Evolutionary conservation across 2,113 vertebrate species (phyloP).

Genomic region (Caretta caretta): DNA sequence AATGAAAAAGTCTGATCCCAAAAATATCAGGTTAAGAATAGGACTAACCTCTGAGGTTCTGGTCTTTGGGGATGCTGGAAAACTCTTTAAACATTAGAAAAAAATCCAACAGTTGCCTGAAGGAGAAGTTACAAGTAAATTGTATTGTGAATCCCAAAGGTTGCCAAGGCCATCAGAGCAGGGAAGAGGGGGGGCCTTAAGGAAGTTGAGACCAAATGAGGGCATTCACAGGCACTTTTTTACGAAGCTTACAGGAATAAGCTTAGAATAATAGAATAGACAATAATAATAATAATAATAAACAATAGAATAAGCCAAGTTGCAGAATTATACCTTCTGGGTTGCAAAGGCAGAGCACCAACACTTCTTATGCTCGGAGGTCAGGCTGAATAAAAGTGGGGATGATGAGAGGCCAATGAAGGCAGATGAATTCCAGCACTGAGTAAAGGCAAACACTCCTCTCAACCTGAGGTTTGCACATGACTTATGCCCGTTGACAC

Average conservation of each 20-base stretch:
- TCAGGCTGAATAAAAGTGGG: not conserved
- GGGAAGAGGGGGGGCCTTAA: not conserved
- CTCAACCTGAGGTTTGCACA: not conserved
- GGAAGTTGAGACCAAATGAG: not conserved
- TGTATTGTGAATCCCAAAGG: not conserved
- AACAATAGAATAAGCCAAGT: not conserved
- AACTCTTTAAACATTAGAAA: too few relatives aligned
- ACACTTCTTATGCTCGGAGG: not conserved
- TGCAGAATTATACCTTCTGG: not conserved
- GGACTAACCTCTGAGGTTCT: not conserved
- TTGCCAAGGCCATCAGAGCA: not conserved
- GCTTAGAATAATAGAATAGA: too few relatives aligned
- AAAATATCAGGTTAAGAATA: not conserved
- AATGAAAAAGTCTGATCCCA: not conserved
- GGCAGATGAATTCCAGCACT: not conserved
- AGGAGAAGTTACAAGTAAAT: not conserved
- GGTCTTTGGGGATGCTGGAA: not conserved
- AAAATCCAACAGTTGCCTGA: not conserved
- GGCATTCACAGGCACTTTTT: not conserved
- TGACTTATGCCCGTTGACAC: slow-evolving; percentile 64
- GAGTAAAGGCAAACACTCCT: slow-evolving; percentile 27
- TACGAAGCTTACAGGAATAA: not conserved
- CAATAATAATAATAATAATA: too few relatives aligned
- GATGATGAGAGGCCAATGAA: accelerated
- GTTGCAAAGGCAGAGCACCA: not conserved